phyloP scores from a whole-genome alignment of 1,140 invertebrate genomes.

The Drosophila cardini region DNA sequence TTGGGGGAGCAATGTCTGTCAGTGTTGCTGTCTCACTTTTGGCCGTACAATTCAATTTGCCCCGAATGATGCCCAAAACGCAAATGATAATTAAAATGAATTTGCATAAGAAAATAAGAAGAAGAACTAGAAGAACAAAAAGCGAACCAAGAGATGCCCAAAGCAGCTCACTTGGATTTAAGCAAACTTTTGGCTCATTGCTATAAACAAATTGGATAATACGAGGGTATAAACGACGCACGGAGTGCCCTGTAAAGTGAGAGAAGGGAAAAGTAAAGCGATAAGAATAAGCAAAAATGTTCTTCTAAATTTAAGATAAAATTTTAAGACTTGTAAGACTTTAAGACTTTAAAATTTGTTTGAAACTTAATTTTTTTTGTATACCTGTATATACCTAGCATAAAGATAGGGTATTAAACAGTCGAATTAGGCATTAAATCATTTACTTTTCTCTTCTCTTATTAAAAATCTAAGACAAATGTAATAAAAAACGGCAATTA shows the following conservation, averaged over 20 bases:
- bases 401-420: slow-evolving; percentile 1
- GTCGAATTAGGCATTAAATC: background rate
- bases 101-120: slow-evolving; percentile 71
- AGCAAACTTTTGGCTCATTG: slow-evolving; percentile 15
- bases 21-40: slow-evolving; percentile 13
- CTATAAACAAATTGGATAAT: slow-evolving; percentile 7
- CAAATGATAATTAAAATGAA: slow-evolving; percentile 78
- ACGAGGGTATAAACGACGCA: background rate
- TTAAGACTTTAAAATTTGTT: no score
- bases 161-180: slow-evolving; percentile 28
- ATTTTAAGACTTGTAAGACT: no score
- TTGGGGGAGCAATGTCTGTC: no score
- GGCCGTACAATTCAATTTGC: slow-evolving; percentile 65
- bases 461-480: background rate
- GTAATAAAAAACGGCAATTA: background rate
- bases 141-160: slow-evolving; percentile 23
- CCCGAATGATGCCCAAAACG: slow-evolving; percentile 44
- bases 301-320: no score
- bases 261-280: no score
- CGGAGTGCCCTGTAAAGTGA: slow-evolving; percentile 5
- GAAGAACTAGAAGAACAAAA: slow-evolving; percentile 37
- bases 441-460: background rate
- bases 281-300: no score
- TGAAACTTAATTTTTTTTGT: no score
- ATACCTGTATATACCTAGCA: no score